Base-by-base conservation (phyloP, 2,888 invertebrate genomes). In the Neria commutata region DNA sequence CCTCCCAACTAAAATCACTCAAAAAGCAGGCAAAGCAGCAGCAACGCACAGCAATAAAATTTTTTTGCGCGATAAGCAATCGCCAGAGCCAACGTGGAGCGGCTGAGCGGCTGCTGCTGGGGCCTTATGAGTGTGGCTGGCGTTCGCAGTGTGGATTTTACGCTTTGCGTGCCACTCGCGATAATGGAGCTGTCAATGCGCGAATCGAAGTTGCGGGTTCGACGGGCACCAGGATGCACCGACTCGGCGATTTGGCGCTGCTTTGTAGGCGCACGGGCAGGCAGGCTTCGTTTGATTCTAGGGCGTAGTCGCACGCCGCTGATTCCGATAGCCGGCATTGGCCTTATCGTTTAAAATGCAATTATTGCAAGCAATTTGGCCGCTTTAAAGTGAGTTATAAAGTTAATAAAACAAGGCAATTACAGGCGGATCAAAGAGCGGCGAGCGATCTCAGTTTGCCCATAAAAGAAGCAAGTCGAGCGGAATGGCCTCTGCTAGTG, bases 161-260 rank as follows among this genome's bases (percentile, higher is more conserved):
- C 26, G 26, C 59, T 52, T 58, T 63, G 64, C 66, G 64, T 64
- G 64, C 59, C 49, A 57, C 60, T 42, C 37, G 42, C 62, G 66
- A 66, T 66, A 66, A 56, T 58, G 52, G 57, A 64, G 61, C 64
- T 62, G 64, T 62, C 62, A 66, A 60, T 58, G 64, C 59, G 62
- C 66, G 60, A 60, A 61, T 64, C 62, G 62, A 56, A 62, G 62
- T 66, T 64, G 56, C 58, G n/a, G n/a, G n/a, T n/a, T n/a, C n/a
- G n/a, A n/a, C n/a, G n/a, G n/a, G n/a, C n/a, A n/a, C n/a, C n/a
- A n/a, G n/a, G n/a, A n/a, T n/a, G n/a, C n/a, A n/a, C n/a, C n/a
- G n/a, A n/a, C n/a, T n/a, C n/a, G n/a, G n/a, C n/a, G n/a, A n/a
- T n/a, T n/a, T n/a, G n/a, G n/a, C n/a, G n/a, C n/a, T n/a, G n/a